Conservation (phyloP, 1,140 invertebrate genomes). For the Macrostomum lignano region DNA sequence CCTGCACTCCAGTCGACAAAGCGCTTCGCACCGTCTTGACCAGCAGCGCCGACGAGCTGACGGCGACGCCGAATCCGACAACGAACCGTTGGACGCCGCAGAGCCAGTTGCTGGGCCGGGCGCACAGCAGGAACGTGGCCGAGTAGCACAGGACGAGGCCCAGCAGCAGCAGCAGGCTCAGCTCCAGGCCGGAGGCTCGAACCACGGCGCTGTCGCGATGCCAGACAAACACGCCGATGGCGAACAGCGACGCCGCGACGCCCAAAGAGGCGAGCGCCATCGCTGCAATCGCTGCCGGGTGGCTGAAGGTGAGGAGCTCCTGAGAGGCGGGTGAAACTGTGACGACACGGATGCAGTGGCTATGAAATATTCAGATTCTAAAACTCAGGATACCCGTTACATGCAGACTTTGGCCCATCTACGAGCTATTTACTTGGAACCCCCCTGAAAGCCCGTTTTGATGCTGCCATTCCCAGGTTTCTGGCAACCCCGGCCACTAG, state of each 20-base stretch:
- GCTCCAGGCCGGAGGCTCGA: constrained; percentile 9
- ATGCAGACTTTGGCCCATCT: no score
- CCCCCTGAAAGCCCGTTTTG: no score
- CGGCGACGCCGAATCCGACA: constrained; percentile 39
- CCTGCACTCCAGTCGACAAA: no score
- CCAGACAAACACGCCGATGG: constrained; percentile 36
- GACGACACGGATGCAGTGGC: no score
- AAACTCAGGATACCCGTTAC: no score
- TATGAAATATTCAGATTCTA: no score
- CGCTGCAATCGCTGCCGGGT: constrained; percentile 21
- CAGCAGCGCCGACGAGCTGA: constrained; percentile 43
- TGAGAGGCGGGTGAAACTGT: constrained; percentile 40
- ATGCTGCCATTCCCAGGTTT: no score
- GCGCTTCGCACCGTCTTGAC: constrained; percentile 48
- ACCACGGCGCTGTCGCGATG: constrained; percentile 50
- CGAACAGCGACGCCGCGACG: no score
- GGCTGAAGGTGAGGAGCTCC: no score
- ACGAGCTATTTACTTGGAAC: no score
- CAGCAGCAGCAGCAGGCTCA: constrained; percentile 9
- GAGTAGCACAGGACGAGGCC: constrained; percentile 19
- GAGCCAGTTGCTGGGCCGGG: constrained; percentile 32
- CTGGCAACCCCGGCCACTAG: no score
- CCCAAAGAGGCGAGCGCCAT: constrained; percentile 21
- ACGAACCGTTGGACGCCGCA: constrained; percentile 37
- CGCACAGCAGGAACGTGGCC: constrained; percentile 20